Evolutionary conservation across 2,888 invertebrate species (phyloP).

Genomic region (Tanaodytes sp.): DNA sequence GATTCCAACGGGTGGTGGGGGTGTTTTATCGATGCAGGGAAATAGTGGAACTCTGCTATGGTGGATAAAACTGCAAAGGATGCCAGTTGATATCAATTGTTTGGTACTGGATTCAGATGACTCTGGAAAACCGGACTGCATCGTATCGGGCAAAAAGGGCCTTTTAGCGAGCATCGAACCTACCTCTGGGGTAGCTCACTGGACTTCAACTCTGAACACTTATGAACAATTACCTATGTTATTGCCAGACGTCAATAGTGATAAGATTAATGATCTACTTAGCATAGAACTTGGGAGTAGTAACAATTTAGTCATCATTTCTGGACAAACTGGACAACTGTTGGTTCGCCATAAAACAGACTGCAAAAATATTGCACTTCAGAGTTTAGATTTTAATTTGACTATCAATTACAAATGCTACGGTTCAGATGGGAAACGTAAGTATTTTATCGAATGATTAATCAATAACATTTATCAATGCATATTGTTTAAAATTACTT

Average conservation of each 20-base stretch:
- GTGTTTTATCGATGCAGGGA: slow-evolving; percentile 81
- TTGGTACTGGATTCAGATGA: slow-evolving; percentile 81
- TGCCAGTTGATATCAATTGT: slow-evolving; percentile 84
- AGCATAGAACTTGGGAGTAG: slow-evolving; percentile 72
- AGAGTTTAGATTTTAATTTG: slow-evolving; percentile 59
- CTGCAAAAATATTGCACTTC: slow-evolving; percentile 59
- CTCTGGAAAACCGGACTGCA: slow-evolving; percentile 82
- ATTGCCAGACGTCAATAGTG: slow-evolving; percentile 82
- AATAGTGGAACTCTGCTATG: slow-evolving; percentile 82
- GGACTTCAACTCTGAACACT: slow-evolving; percentile 78
- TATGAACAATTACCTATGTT: slow-evolving; percentile 80
- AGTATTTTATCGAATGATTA: slow-evolving; percentile 48
- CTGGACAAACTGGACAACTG: slow-evolving; percentile 81
- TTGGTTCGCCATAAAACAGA: slow-evolving; percentile 72
- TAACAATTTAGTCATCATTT: slow-evolving; percentile 77
- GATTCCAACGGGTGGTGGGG: slow-evolving; percentile 76
- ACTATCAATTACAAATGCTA: slow-evolving; percentile 63
- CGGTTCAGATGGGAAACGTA: slow-evolving; percentile 60
- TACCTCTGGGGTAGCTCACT: slow-evolving; percentile 75
- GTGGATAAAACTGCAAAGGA: slow-evolving; percentile 81
- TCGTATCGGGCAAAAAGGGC: slow-evolving; percentile 82
- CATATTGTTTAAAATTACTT: no score
- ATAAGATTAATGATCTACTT: slow-evolving; percentile 81
- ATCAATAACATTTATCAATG: no score
- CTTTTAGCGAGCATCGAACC: slow-evolving; percentile 78